Conservation (phyloP, 2,797 vertebrate genomes). For the Melanotaenia pygmaea region DNA sequence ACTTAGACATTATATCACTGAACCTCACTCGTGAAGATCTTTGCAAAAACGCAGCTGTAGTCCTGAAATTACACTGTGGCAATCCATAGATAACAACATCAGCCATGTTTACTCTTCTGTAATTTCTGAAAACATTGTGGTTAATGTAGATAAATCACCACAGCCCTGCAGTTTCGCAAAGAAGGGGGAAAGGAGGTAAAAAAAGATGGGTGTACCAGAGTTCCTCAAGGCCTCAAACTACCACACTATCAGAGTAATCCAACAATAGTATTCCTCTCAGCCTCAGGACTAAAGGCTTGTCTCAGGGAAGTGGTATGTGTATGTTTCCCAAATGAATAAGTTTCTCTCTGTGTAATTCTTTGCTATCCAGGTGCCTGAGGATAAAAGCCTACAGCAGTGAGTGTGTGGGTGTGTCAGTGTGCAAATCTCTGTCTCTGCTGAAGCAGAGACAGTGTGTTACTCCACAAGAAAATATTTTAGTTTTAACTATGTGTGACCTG, state of each 20-base stretch:
- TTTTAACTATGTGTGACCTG: conserved; percentile 11
- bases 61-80: conserved; percentile 39
- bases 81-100: conserved; percentile 67
- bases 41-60: conserved; percentile 39
- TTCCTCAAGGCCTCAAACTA: conserved; percentile 35
- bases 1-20: conserved; percentile 33
- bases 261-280: conserved; percentile 49
- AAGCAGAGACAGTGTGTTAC: conserved; percentile 8
- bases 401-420: conserved; percentile 30
- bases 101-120: conserved; percentile 50
- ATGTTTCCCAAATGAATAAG: conserved; percentile 59
- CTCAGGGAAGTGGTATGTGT: conserved; percentile 40
- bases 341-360: conserved; percentile 60
- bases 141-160: conserved; percentile 67
- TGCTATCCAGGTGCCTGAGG: conserved; percentile 60
- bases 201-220: conserved; percentile 34
- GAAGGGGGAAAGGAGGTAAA: conserved; percentile 44
- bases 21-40: conserved; percentile 42
- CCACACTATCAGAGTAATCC: conserved; percentile 30
- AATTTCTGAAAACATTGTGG: conserved; percentile 64
- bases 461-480: conserved; percentile 8
- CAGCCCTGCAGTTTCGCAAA: conserved; percentile 42
- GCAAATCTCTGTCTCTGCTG: conserved; percentile 25
- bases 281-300: conserved; percentile 55
- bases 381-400: conserved; percentile 64